phyloP scores from a whole-genome alignment of 2,113 vertebrate species.

The Ctenodactylus gundi region DNA sequence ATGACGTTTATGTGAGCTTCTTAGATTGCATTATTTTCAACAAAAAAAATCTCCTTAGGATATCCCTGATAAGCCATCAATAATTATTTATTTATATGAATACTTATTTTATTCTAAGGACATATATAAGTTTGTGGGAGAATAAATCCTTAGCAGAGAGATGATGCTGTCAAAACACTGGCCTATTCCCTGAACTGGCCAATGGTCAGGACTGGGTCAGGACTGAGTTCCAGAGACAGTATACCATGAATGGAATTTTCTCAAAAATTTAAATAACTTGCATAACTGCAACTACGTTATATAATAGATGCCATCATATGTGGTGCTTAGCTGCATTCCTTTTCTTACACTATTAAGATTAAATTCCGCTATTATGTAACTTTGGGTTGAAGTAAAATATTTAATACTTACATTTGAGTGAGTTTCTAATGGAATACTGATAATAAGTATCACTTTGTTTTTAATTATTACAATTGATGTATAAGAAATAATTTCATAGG shows the following conservation, averaged over 20 bases:
- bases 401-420: not conserved
- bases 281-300: not conserved
- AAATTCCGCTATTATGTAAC: not conserved
- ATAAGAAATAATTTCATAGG: not conserved
- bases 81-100: not conserved
- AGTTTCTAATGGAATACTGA: not conserved
- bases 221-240: not conserved
- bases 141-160: not conserved
- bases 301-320: not conserved
- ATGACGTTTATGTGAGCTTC: not conserved
- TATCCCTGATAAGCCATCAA: not conserved
- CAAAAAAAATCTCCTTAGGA: not conserved
- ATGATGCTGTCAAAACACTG: not conserved
- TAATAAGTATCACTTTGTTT: not conserved
- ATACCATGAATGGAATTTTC: too few species aligned
- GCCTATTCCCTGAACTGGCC: not conserved
- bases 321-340: not conserved
- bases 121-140: not conserved
- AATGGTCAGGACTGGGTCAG: accelerated
- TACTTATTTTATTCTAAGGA: not conserved
- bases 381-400: not conserved
- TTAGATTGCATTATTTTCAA: not conserved
- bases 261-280: not conserved
- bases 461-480: not conserved
- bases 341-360: not conserved